phyloP scores from a whole-genome alignment of 1,140 invertebrate genomes.

The Ladona fulva region DNA sequence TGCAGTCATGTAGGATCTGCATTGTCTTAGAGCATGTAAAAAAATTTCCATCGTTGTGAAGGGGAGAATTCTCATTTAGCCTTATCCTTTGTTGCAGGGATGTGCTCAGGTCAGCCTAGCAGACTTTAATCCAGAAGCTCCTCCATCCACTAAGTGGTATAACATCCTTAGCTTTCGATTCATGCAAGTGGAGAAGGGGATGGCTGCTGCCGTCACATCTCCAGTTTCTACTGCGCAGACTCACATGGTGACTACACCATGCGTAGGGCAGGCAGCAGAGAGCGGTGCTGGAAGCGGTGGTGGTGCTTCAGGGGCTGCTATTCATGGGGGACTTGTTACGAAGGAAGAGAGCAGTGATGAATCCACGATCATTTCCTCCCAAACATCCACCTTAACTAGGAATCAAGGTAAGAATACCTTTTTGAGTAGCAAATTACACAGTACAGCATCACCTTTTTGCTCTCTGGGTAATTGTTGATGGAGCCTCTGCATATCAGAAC shows the following conservation, averaged over 20 bases:
- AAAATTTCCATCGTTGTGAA: too few species aligned
- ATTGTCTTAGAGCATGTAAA: too few species aligned
- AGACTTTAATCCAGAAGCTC: conserved; percentile 74
- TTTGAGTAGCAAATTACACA: too few species aligned
- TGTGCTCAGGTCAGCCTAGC: conserved; percentile 91
- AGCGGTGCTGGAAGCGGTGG: background rate
- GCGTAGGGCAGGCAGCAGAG: background rate
- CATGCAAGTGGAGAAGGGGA: conserved; percentile 49
- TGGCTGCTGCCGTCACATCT: conserved; percentile 11
- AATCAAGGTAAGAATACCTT: conserved; percentile 69
- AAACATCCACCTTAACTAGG: conserved; percentile 88
- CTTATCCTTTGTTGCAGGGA: conserved; percentile 49
- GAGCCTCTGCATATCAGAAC: too few species aligned
- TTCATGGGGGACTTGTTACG: conserved; percentile 16
- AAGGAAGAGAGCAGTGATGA: conserved; percentile 92
- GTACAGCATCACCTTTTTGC: too few species aligned
- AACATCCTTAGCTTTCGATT: conserved; percentile 85
- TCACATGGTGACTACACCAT: conserved; percentile 40
- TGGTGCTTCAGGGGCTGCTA: background rate
- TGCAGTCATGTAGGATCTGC: too few species aligned
- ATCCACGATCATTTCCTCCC: conserved; percentile 90
- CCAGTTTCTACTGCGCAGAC: conserved; percentile 30
- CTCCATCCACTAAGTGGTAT: conserved; percentile 80
- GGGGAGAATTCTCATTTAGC: too few species aligned
- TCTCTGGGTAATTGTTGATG: too few species aligned